phyloP scores from a whole-genome alignment of 2,888 invertebrate species.

The Oegoconia quadripuncta region DNA sequence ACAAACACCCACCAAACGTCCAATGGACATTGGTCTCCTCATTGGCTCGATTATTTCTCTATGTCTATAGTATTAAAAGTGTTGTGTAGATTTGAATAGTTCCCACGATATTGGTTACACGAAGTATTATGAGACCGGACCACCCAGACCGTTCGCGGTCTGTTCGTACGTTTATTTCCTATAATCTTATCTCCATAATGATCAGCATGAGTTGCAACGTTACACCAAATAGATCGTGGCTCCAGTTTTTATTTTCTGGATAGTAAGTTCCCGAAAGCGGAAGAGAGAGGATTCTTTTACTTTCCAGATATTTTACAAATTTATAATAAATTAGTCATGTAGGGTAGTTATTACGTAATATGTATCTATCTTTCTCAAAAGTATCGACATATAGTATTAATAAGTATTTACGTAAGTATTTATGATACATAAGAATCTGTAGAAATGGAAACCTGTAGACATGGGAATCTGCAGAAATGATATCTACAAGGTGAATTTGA shows the following conservation, averaged over 20 bases:
- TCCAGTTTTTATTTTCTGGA: conserved; percentile 5
- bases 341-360: too few species aligned
- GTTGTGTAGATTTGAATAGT: conserved; percentile 4
- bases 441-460: too few species aligned
- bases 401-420: too few species aligned
- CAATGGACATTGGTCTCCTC: conserved; percentile 37
- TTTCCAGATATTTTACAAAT: too few species aligned
- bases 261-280: too few species aligned
- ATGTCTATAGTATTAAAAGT: conserved; percentile 12
- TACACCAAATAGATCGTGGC: conserved; percentile 32
- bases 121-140: conserved; percentile 46
- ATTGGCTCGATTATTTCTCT: conserved; percentile 15
- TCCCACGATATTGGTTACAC: conserved; percentile 47
- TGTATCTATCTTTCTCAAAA: too few species aligned
- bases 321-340: too few species aligned
- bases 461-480: too few species aligned
- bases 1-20: conserved; percentile 30
- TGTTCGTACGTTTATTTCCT: conserved; percentile 56
- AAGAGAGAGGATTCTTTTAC: too few species aligned
- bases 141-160: conserved; percentile 56
- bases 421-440: too few species aligned
- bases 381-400: too few species aligned
- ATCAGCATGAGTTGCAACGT: conserved; percentile 47
- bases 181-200: conserved; percentile 62
- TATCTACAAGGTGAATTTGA: too few species aligned